Evolutionary conservation across 2,113 vertebrate species (phyloP).

Genomic region (Eclectus roratus): DNA sequence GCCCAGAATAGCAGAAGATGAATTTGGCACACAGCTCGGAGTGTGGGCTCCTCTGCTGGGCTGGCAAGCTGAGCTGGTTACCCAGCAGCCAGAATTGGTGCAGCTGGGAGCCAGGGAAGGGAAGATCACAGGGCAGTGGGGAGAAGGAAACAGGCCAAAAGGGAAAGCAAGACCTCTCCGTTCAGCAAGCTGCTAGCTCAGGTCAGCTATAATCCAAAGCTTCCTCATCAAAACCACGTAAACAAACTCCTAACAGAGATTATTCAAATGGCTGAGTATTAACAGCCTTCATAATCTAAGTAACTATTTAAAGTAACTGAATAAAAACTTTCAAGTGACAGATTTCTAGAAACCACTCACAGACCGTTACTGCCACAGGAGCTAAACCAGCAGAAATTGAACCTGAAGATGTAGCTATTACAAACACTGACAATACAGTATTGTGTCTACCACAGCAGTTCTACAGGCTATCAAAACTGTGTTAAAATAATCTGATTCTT

Average conservation of each 20-base stretch:
- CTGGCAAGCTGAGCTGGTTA: neutral
- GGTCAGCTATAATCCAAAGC: neutral
- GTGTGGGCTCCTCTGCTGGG: neutral
- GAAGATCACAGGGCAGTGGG: neutral
- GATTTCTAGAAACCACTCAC: neutral
- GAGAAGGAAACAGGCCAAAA: neutral
- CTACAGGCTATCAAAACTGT: neutral
- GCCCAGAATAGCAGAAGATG: neutral
- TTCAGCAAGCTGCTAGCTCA: neutral
- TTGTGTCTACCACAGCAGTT: neutral
- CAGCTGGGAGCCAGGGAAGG: neutral
- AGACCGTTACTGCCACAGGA: neutral
- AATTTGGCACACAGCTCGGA: neutral
- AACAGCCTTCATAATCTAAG: neutral
- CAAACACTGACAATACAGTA: neutral
- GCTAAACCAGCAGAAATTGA: neutral
- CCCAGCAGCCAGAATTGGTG: neutral
- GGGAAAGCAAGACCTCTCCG: neutral
- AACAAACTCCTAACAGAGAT: neutral
- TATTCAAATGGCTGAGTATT: neutral
- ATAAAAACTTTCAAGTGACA: neutral
- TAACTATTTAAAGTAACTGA: constrained; percentile 3
- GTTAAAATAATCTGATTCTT: neutral
- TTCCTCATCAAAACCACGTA: neutral
- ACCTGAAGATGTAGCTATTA: neutral